Conservation (phyloP, 2,888 invertebrate species). For the Palloptera scutellata region DNA sequence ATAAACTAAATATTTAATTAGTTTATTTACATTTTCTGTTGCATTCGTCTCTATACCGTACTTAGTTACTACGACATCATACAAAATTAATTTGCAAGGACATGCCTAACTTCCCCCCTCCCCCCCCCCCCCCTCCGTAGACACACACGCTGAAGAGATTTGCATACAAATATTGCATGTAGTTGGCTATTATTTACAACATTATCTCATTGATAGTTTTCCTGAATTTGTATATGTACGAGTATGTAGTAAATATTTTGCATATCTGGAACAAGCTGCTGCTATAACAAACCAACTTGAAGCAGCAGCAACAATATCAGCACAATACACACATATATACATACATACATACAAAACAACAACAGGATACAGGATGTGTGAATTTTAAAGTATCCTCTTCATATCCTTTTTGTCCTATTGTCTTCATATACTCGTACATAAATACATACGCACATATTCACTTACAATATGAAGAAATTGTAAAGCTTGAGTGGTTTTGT, state of each 20-base stretch:
- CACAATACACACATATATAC: background rate
- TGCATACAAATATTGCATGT: no score
- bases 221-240: slow-evolving; percentile 3
- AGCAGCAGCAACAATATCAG: background rate
- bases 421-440: background rate
- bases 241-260: background rate
- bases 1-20: no score
- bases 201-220: slow-evolving; percentile 17
- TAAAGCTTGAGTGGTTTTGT: no score
- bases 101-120: no score
- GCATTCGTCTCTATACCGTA: no score
- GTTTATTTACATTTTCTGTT: no score
- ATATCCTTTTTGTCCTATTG: slow-evolving; percentile 7
- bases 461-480: no score
- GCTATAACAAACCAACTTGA: background rate
- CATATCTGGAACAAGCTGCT: background rate
- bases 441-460: no score
- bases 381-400: slow-evolving; percentile 43
- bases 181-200: slow-evolving; percentile 24
- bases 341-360: background rate
- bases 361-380: slow-evolving; percentile 41
- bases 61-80: no score
- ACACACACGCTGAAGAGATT: no score
- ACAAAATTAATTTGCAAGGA: no score
- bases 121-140: no score